These are phyloP conservation scores for Cichlasoma orientale DNA, from an alignment of 2,797 vertebrate species.

Conservation along the genomic window DNA sequence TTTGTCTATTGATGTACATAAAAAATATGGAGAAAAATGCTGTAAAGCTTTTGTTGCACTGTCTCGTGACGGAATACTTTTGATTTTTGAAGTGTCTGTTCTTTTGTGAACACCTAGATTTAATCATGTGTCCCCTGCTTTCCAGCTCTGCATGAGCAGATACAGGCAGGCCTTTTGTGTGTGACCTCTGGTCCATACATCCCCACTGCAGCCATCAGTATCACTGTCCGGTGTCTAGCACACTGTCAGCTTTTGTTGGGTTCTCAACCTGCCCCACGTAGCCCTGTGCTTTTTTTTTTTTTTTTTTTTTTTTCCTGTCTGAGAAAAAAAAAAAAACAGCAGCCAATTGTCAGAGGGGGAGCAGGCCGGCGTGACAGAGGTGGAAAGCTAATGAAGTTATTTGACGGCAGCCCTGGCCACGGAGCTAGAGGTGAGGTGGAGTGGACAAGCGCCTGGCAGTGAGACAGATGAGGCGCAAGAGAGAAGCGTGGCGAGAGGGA, in stretches of 20 bases:
- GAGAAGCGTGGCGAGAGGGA: conserved; percentile 44
- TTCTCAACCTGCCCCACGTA: conserved; percentile 76
- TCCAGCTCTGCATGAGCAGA: conserved; percentile 60
- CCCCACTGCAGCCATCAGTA: conserved; percentile 78
- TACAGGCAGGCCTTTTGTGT: conserved; percentile 66
- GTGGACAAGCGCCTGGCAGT: conserved; percentile 83
- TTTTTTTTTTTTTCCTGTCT: conserved; percentile 44
- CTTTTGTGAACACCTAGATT: conserved; percentile 44
- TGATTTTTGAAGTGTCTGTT: not conserved
- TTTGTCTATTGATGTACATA: not conserved
- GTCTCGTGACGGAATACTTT: not conserved
- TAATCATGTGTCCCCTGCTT: conserved; percentile 47
- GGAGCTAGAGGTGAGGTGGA: conserved; percentile 83
- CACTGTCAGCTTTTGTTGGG: conserved; percentile 79
- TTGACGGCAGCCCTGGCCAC: conserved; percentile 81
- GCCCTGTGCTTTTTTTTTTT: conserved; percentile 51
- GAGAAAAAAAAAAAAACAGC: conserved; percentile 64
- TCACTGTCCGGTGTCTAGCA: conserved; percentile 76
- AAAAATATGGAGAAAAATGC: not conserved
- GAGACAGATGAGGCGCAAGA: conserved; percentile 79
- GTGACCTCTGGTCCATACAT: conserved; percentile 77
- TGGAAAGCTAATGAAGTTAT: conserved; percentile 87
- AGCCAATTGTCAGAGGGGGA: conserved; percentile 82
- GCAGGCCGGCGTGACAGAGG: conserved; percentile 83
- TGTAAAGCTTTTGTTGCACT: not conserved